Evolutionary conservation across 2,888 invertebrate species (phyloP), one percentile per base, ranked within the genome.

Genomic region (Phymatocera aterrima): DNA sequence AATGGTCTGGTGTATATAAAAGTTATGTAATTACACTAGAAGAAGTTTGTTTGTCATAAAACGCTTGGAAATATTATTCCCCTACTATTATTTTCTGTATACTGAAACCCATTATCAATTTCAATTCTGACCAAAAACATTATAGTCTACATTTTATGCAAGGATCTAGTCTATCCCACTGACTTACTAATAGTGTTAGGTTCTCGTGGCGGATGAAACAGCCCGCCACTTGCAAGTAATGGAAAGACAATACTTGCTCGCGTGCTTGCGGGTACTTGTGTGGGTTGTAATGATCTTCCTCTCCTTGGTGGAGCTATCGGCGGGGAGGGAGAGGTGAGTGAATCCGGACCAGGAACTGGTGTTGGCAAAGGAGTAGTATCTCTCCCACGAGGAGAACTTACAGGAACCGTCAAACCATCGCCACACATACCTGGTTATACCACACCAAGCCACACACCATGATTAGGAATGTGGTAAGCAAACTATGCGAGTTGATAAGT

Each of bases 241-340:
- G 96, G 96, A 90, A 96, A 94, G 86, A 94, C 95, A 83, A 96
- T 94, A 91, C 95, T 95, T 82, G 95, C 95, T 86, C 96, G 93
- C 83, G 94, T 94, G 89, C 94, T 94, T 84, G 94, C 94, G 84
- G 95, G 95, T 84, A 92, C 91, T 87, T 91, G 92, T 83, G 90
- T 88, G 77, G 89, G 88, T 85, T 90, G 90, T 78, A 90, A 84
- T 78, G 88, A 87, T 83, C 86, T 88, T 81, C 85, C 86, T 83
- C 85, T 87, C 84, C 88, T 89, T 81, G 85, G 78, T 78, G 83
- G 81, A 80, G 84, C 87, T 85, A 87, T 84, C 82, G 89, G 89
- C 82, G 88, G 88, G 84, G 89, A 89, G 82, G 89, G 88, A 80
- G 89, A 89, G 79, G 87, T 87, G 84, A 89, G 80, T 82, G 87